Evolutionary conservation across 2,888 invertebrate species (phyloP).

Genomic region (Andrena minutula): DNA sequence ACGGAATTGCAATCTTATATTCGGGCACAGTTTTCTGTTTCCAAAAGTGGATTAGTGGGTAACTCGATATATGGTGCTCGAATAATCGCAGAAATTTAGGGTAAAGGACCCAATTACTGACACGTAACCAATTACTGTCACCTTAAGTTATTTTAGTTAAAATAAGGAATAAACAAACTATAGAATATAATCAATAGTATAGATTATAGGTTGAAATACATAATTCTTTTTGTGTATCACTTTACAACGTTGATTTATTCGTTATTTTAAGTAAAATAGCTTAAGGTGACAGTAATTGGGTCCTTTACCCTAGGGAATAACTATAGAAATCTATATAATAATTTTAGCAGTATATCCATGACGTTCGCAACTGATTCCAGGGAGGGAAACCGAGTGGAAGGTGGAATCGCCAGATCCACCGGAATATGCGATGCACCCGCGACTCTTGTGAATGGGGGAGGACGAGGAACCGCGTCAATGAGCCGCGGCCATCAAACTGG

Average conservation of each 20-base stretch:
- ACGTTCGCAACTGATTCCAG: slow-evolving; percentile 5
- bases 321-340: not conserved
- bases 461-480: slow-evolving; percentile 78
- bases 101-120: no score
- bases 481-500: slow-evolving; percentile 79
- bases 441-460: slow-evolving; percentile 76
- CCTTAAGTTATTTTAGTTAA: no score
- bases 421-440: slow-evolving; percentile 55
- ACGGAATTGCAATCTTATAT: not conserved
- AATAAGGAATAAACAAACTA: no score
- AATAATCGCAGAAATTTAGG: not conserved
- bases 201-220: no score
- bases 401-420: slow-evolving; percentile 26
- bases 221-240: no score
- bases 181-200: no score
- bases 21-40: not conserved
- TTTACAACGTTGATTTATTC: no score
- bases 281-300: no score
- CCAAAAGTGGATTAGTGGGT: not conserved
- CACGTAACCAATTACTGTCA: no score
- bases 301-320: no score
- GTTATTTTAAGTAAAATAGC: no score
- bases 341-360: not conserved
- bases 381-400: not conserved
- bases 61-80: not conserved